Percentiles rank a stretch among this genome's conserved stretches.
phyloP scores from a whole-genome alignment of 2,888 invertebrate genomes.

The Phania funesta region DNA sequence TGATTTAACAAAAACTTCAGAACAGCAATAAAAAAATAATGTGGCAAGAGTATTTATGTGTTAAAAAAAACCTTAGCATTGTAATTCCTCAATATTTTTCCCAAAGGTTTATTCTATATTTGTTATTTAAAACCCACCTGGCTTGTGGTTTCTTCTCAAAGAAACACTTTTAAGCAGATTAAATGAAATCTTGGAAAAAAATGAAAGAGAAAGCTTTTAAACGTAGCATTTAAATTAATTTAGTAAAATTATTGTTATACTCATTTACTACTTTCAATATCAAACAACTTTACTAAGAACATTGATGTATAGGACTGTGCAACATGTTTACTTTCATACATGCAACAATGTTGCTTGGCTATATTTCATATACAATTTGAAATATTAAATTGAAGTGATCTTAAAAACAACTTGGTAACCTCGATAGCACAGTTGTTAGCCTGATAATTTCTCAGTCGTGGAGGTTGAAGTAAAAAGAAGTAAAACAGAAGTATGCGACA shows the following conservation, averaged over 20 bases:
- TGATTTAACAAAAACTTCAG: constrained; percentile 36
- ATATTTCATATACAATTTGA: not conserved
- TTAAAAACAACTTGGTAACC: too few species aligned
- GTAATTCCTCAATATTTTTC: constrained; percentile 1
- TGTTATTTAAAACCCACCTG: constrained; percentile 42
- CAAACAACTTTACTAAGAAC: too few species aligned
- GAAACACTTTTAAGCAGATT: not conserved
- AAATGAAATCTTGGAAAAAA: not conserved
- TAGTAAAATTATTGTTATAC: too few species aligned
- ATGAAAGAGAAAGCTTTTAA: not conserved
- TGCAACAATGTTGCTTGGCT: constrained; percentile 20
- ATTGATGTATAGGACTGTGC: constrained; percentile 8
- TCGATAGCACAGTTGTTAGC: too few species aligned
- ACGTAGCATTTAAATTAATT: not conserved
- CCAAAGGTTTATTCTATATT: not conserved
- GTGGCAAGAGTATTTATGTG: constrained; percentile 39
- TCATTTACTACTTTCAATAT: too few species aligned
- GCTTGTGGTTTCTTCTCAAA: not conserved
- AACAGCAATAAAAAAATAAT: not conserved
- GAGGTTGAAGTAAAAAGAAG: too few species aligned
- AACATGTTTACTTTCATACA: constrained; percentile 11
- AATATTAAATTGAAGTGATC: too few species aligned
- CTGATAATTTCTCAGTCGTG: too few species aligned
- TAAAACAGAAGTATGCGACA: too few species aligned
- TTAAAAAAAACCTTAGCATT: constrained; percentile 26